Evolutionary conservation across 2,888 invertebrate genomes (phyloP), one percentile per base, ranked within the genome.

Genomic region (Siphonodentalium dalli): DNA sequence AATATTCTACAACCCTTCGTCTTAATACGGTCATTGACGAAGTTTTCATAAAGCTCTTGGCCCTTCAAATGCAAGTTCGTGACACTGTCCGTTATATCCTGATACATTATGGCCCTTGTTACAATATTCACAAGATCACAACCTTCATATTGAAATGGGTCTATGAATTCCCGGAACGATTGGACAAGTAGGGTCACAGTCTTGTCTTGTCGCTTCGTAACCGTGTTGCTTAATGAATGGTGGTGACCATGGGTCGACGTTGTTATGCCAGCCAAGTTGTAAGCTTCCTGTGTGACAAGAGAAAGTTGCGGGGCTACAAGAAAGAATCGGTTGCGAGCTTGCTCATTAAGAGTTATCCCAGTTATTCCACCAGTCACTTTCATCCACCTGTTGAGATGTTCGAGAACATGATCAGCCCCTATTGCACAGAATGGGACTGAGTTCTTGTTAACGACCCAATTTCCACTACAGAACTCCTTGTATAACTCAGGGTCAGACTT

Each of bases 311-410:
- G 43, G 7, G 29, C 29, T 8, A 28, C 31, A 7, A 43, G 2
- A 35, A 50, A 50, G 21, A 42, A 34, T 35, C 35, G 13, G n/a
- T 1, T 9, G 26, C 49, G 18, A 6, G 49, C 49, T 26, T 8
- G 24, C 9, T 40, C 41, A 42, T 50, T 42, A 20, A 27, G 43
- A 9, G 50, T 42, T 21, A 42, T 42, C 2, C 35, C 34, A 13
- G 37, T 33, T 39, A 41, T 39, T 3, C 50, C 42, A 11, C 50
- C 50, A 33, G 50, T 26, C 11, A 50, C 26, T 18, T 50, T 42
- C 50, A 50, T 50, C 23, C n/a, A 9, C 9, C 35, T 33, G 20
- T 50, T 50, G 3, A 50, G n/a, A 9, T 42, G 50, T 28, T 42
- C 43, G 3, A 50, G 35, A 8, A 37, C 50, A 34, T 42, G 49